These are phyloP conservation scores for Yponomeuta plumbellus DNA, from an alignment of 2,888 invertebrate genomes.

Conservation along the genomic window DNA sequence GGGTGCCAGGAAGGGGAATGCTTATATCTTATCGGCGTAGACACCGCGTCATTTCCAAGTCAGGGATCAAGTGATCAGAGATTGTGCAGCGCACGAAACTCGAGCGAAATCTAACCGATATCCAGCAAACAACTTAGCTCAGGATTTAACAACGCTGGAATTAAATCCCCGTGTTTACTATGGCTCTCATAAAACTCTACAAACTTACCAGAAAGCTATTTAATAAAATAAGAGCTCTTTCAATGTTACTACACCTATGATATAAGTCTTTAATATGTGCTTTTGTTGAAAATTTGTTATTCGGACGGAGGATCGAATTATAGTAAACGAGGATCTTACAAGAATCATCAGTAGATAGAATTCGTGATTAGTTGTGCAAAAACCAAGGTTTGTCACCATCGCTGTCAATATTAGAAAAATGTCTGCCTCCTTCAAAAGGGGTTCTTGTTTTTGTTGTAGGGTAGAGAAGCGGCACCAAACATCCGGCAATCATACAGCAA, in stretches of 20 bases:
- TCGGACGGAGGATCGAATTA: too few relatives aligned
- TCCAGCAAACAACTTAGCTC: too few relatives aligned
- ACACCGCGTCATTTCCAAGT: conserved; percentile 46
- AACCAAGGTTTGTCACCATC: background rate
- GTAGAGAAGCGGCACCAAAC: conserved; percentile 22
- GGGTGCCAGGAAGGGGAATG: background rate
- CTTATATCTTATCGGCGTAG: conserved; percentile 51
- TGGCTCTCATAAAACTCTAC: too few relatives aligned
- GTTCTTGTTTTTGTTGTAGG: background rate
- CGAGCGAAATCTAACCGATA: background rate
- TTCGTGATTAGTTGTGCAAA: background rate
- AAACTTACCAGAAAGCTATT: too few relatives aligned
- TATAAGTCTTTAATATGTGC: too few relatives aligned
- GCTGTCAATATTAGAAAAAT: background rate
- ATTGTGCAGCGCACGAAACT: background rate
- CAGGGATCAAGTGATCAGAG: conserved; percentile 21
- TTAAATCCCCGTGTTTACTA: too few relatives aligned
- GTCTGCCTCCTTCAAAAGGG: background rate
- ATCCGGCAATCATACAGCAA: conserved; percentile 50
- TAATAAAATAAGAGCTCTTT: too few relatives aligned
- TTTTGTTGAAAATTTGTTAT: too few relatives aligned
- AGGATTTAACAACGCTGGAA: too few relatives aligned
- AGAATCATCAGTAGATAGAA: too few relatives aligned
- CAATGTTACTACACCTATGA: too few relatives aligned
- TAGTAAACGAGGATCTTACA: too few relatives aligned